Conservation (phyloP, 2,888 invertebrate species). For the Carcina quercana region DNA sequence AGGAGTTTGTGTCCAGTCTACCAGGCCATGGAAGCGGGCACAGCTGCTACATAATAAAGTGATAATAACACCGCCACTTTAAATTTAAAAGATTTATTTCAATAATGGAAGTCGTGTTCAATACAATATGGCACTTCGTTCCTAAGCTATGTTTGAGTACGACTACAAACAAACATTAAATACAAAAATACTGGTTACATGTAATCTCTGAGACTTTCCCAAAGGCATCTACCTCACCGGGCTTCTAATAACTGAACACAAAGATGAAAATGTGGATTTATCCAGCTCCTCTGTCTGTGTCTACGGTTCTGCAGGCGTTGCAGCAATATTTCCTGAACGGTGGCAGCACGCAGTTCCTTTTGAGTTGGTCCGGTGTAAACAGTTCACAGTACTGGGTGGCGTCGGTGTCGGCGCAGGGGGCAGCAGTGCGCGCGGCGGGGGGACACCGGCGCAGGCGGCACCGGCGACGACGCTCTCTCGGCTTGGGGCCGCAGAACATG, state of each 20-base stretch:
- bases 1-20: background rate
- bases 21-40: constrained; percentile 17
- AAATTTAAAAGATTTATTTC: constrained; percentile 36
- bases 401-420: constrained; percentile 42
- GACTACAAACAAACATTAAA: constrained; percentile 28
- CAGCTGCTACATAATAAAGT: background rate
- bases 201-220: constrained; percentile 19
- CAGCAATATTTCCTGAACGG: constrained; percentile 77
- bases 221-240: background rate
- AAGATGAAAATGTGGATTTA: constrained; percentile 3
- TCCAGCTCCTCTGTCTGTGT: constrained; percentile 13
- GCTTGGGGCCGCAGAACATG: constrained; percentile 68
- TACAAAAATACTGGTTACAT: constrained; percentile 51
- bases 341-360: constrained; percentile 72
- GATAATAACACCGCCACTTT: too few relatives aligned
- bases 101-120: constrained; percentile 41
- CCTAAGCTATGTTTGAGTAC: constrained; percentile 30
- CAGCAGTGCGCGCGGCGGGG: constrained; percentile 21
- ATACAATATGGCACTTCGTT: constrained; percentile 62
- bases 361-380: constrained; percentile 45
- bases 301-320: constrained; percentile 56
- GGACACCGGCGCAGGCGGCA: constrained; percentile 62
- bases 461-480: constrained; percentile 62
- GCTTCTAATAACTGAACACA: background rate
- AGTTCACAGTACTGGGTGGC: constrained; percentile 65